Conservation (phyloP, 2,797 vertebrate genomes). For the Hippocampus kuda region DNA sequence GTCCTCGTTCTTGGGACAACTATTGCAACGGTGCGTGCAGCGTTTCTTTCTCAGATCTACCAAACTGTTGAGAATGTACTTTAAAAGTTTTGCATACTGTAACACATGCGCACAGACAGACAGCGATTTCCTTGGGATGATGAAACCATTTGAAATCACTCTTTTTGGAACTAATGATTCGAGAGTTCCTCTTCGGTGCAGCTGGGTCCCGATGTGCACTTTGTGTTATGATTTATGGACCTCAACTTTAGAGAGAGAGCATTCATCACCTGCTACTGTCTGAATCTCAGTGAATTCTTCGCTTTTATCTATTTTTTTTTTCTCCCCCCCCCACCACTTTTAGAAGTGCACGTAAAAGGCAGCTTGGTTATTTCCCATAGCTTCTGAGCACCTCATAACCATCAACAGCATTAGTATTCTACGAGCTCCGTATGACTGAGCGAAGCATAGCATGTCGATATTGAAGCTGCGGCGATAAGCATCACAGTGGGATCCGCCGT, state of each 20-base stretch:
- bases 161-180: conserved; percentile 49
- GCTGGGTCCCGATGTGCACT: conserved; percentile 26
- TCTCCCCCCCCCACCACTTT: no score
- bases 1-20: conserved; percentile 4
- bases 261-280: not conserved
- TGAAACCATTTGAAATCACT: conserved; percentile 53
- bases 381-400: not conserved
- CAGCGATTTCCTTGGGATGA: conserved; percentile 43
- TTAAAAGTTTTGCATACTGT: conserved; percentile 31
- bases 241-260: conserved; percentile 22
- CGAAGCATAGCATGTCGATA: not conserved
- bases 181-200: conserved; percentile 30
- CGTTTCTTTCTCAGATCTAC: conserved; percentile 26
- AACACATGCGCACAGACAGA: conserved; percentile 11
- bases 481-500: not conserved
- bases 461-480: not conserved
- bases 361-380: not conserved
- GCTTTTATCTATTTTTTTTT: not conserved
- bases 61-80: conserved; percentile 26
- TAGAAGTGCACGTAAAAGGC: not conserved
- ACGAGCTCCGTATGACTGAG: not conserved
- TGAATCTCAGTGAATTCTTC: conserved; percentile 9
- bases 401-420: not conserved
- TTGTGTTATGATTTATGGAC: conserved; percentile 23
- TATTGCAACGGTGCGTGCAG: conserved; percentile 7